phyloP scores from a whole-genome alignment of 2,797 vertebrate genomes.

The Gambusia yucatana region DNA sequence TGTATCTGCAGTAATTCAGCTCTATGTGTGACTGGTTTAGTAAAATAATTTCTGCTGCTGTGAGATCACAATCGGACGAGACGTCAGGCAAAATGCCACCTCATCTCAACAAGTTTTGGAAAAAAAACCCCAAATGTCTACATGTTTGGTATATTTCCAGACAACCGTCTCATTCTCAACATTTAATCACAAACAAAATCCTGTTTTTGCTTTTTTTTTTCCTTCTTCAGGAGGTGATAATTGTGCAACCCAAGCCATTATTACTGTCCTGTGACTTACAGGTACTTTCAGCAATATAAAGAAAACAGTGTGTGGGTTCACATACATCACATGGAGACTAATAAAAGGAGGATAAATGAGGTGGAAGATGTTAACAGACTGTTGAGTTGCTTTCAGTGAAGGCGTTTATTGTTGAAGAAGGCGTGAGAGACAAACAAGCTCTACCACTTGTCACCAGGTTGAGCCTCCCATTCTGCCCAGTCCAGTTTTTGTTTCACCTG shows the following conservation, averaged over 20 bases:
- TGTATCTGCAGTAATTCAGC: background rate
- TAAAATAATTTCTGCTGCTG: background rate
- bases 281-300: conserved; percentile 15
- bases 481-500: conserved; percentile 46
- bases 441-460: conserved; percentile 58
- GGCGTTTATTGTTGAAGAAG: conserved; percentile 60
- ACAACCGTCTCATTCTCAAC: background rate
- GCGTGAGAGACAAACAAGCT: conserved; percentile 66
- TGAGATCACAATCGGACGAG: conserved; percentile 8
- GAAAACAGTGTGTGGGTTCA: conserved; percentile 23
- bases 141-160: conserved; percentile 12
- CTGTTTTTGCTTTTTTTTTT: background rate
- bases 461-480: conserved; percentile 54
- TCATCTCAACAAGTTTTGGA: background rate
- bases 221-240: background rate
- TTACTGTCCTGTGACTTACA: conserved; percentile 9
- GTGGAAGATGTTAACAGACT: conserved; percentile 10
- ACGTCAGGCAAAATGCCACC: background rate
- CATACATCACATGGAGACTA: conserved; percentile 10
- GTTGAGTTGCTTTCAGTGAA: conserved; percentile 53
- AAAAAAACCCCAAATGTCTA: background rate
- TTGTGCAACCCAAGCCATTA: background rate
- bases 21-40: background rate
- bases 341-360: background rate
- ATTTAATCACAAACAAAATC: background rate